Evolutionary conservation across 2,888 invertebrate species (phyloP), one percentile per base, ranked within the genome.

Genomic region (Stegana nigrithorax): DNA sequence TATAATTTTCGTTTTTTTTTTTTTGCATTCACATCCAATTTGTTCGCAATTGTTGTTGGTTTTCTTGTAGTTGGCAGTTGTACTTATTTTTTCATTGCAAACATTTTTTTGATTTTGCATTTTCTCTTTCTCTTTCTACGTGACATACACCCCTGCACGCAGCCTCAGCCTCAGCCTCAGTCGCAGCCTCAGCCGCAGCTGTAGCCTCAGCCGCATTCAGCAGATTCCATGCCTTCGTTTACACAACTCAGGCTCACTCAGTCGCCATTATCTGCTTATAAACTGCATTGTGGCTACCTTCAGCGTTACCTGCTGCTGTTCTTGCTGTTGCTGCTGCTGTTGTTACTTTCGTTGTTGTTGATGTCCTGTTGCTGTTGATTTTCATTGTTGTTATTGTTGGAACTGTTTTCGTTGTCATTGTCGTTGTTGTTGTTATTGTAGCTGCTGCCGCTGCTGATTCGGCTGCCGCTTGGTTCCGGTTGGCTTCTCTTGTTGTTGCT

Each of bases 1-100:
- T 80, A 77, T 76, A 76, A 80, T 81, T 80, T 81, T 79, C 78
- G 78, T 81, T 80, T 81, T 79, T 81, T 80, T 80, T 76, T 81
- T 79, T 79, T 81, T 77, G 75, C 81, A 81, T n/a, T 39, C 39
- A 39, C 17, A 39, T 81, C 79, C 81, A 80, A 81, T 80, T 80
- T 81, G 19, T 17, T 5, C n/a, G 23, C n/a, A n/a, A n/a, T n/a
- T n/a, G n/a, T n/a, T n/a, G n/a, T n/a, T n/a, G n/a, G n/a, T n/a
- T n/a, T n/a, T n/a, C n/a, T n/a, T n/a, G n/a, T n/a, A n/a, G n/a
- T n/a, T n/a, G n/a, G n/a, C n/a, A n/a, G n/a, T n/a, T n/a, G n/a
- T n/a, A n/a, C n/a, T n/a, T n/a, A n/a, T n/a, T n/a, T n/a, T n/a
- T n/a, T n/a, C 25, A n/a, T 44, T n/a, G n/a, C 44, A 5, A n/a